Evolutionary conservation across 1,140 invertebrate genomes (phyloP).

Genomic region (Anastrepha obliqua): DNA sequence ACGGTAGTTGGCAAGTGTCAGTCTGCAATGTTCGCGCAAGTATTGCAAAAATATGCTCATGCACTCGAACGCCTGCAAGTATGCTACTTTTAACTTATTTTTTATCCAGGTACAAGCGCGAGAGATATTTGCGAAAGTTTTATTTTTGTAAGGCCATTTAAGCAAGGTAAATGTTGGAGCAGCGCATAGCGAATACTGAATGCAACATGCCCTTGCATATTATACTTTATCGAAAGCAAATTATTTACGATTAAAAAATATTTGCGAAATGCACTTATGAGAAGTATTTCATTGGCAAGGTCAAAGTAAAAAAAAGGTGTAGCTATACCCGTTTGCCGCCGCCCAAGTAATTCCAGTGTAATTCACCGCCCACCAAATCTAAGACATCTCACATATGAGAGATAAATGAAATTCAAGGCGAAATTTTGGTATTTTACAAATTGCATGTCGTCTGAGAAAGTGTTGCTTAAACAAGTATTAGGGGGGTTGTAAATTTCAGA

Average conservation of each 20-base stretch:
- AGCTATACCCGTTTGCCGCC: too few species aligned
- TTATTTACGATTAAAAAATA: neutral
- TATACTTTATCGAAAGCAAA: neutral
- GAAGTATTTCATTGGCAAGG: too few species aligned
- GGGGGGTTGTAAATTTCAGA: too few species aligned
- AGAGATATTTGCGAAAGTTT: neutral
- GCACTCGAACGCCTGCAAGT: conserved; percentile 23
- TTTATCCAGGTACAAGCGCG: neutral
- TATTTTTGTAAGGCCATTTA: neutral
- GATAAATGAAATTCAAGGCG: too few species aligned
- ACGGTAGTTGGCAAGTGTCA: neutral
- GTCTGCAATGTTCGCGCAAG: conserved; percentile 13
- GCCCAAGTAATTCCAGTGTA: too few species aligned
- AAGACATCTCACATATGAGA: too few species aligned
- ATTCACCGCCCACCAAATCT: too few species aligned
- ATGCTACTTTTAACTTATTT: conserved; percentile 1
- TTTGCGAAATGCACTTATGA: neutral
- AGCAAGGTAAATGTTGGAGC: neutral
- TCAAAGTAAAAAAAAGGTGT: too few species aligned
- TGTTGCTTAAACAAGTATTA: too few species aligned
- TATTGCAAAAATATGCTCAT: neutral
- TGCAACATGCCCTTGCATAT: neutral
- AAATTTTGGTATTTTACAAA: too few species aligned
- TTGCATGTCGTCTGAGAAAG: too few species aligned
- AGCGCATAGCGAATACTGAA: neutral